Base-by-base conservation (phyloP, 92 coral and sea anemone genomes). In the Porites rus region DNA sequence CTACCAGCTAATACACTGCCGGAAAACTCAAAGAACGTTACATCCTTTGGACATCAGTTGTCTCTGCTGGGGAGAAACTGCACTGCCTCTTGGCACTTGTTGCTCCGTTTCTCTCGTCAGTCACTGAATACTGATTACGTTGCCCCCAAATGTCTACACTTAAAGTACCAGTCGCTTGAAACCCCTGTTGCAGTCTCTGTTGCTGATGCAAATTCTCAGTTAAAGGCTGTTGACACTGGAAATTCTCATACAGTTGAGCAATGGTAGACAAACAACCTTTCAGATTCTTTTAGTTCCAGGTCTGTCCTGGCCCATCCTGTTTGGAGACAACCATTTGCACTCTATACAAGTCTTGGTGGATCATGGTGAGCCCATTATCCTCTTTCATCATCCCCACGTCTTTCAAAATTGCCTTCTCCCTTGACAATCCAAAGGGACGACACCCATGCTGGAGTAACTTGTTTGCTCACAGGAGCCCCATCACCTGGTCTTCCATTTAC, bases 251-350 rank as follows among this genome's bases (percentile, higher is more conserved):
- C 66, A 31, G 20, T 90, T 87, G 91, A 76, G 88, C 43, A 67
- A 63, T 43, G 85, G 88, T 6, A 84, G 38, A 61, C 89, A 88
- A 71, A 77, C 90, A 58, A 69, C 67, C 54, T 90, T 90, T 60
- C 87, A 79, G 22, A 53, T 90, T 88, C 90, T 79, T 10, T 90
- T 90, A 18, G 93, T 90, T 28, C 31, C 31, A 28, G 31, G 31
- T 28, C 31, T 28, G 31, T 28, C 51, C 93, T 90, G 93, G 91
- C 93, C 90, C 43, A 86, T 80, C 14, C 83, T 90, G n/a, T 90
- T 88, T 88, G 94, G 92, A 22, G 87, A 91, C 67, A 87, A 82
- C 78, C 94, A 87, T 64, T 89, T 82, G 70, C 85, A 86, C 25
- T 76, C 88, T 18, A 86, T 91, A 43, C 81, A 90, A 77, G 91